Conservation (phyloP, 2,797 vertebrate genomes). For the Mus minutoides region DNA sequence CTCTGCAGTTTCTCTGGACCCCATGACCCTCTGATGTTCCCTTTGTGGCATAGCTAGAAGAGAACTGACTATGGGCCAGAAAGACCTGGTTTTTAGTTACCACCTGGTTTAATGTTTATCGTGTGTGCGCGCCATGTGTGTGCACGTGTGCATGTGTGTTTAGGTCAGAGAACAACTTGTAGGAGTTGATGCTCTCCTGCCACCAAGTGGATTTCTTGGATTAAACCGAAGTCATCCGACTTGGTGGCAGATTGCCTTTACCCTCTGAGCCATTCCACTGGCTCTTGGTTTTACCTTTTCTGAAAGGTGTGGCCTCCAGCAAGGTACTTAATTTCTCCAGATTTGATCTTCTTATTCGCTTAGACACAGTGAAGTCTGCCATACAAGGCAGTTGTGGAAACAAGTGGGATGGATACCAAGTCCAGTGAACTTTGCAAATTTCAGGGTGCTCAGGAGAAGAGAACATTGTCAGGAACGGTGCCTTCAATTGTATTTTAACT, state of each 20-base stretch:
- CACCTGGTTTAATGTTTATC: background rate
- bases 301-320: background rate
- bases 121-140: background rate
- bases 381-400: background rate
- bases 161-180: background rate
- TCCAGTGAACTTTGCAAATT: background rate
- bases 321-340: slow-evolving; percentile 38
- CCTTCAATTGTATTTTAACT: background rate
- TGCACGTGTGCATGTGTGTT: background rate
- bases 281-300: background rate
- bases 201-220: background rate
- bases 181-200: background rate
- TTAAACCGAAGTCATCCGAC: background rate
- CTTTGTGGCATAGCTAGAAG: background rate
- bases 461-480: background rate
- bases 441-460: background rate
- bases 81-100: background rate
- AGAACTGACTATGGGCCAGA: background rate
- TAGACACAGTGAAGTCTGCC: background rate
- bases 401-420: background rate
- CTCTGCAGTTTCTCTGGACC: background rate
- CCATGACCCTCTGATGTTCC: background rate
- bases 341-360: background rate
- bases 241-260: background rate
- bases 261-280: background rate